A percentile compares a stretch with the other conserved stretches of the same genome.
These are phyloP conservation scores for Aphodius sticticus DNA, from an alignment of 2,888 invertebrate genomes.

Conservation along the genomic window DNA sequence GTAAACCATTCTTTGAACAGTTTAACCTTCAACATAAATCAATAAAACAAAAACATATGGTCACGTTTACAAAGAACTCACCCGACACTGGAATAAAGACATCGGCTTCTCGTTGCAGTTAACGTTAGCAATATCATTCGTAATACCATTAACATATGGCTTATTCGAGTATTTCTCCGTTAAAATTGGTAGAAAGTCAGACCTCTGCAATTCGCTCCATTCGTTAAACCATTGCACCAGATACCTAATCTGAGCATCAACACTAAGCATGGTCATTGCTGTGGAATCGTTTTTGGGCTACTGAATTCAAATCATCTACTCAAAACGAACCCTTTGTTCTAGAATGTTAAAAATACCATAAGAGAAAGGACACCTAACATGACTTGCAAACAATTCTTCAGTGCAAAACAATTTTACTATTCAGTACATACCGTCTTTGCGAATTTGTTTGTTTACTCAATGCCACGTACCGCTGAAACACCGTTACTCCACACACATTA, in stretches of 20 bases:
- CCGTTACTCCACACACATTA: conserved; percentile 25
- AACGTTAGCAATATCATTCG: conserved; percentile 71
- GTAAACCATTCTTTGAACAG: conserved; percentile 85
- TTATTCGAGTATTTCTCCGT: conserved; percentile 70
- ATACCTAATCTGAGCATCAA: conserved; percentile 82
- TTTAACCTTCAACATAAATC: conserved; percentile 68
- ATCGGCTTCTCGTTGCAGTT: conserved; percentile 79
- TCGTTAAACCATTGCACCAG: conserved; percentile 88
- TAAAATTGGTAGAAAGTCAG: conserved; percentile 82
- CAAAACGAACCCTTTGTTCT: conserved; percentile 35
- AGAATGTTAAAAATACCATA: conserved; percentile 38
- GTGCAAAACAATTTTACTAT: not conserved
- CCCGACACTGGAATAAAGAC: conserved; percentile 83
- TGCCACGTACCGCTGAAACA: not conserved
- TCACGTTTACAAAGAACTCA: conserved; percentile 58
- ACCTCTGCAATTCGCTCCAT: conserved; percentile 87
- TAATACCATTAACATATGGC: conserved; percentile 76
- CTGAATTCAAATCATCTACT: conserved; percentile 40
- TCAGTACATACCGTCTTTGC: conserved; percentile 11
- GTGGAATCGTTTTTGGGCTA: conserved; percentile 40
- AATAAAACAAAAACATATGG: not conserved
- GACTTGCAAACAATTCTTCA: conserved; percentile 37
- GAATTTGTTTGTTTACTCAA: not conserved
- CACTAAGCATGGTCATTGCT: conserved; percentile 58
- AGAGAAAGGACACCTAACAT: conserved; percentile 40